phyloP scores from a whole-genome alignment of 2,797 vertebrate genomes.

The Dromococcyx pavoninus region DNA sequence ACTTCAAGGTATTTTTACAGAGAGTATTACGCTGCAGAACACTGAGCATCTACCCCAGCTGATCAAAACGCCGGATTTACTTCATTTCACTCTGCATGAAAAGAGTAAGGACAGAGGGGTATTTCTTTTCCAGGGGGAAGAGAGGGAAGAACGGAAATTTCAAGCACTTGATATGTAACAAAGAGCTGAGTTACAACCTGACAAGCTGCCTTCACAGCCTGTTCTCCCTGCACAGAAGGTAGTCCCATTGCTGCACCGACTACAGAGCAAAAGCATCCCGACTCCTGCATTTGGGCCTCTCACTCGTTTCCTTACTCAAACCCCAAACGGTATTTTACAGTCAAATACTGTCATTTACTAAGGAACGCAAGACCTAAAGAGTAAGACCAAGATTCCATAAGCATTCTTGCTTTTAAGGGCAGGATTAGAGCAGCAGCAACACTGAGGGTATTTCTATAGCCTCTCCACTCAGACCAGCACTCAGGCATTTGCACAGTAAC shows the following conservation, averaged over 20 bases:
- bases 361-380: constrained; percentile 52
- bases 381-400: constrained; percentile 13
- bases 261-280: fast-evolving
- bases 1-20: not conserved
- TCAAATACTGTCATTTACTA: constrained; percentile 56
- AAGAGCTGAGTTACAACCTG: not conserved
- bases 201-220: not conserved
- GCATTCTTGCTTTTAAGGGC: constrained; percentile 39
- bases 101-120: not conserved
- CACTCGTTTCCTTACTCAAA: not conserved
- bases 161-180: not conserved
- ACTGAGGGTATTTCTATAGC: not conserved
- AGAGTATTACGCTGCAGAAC: not conserved
- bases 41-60: not conserved
- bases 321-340: constrained; percentile 32
- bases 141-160: not conserved
- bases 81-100: not conserved
- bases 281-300: not conserved
- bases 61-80: not conserved
- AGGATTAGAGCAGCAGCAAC: constrained; percentile 8
- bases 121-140: not conserved
- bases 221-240: not conserved
- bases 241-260: not conserved
- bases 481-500: not conserved
- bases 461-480: not conserved